Percentiles rank a stretch among this genome's conserved stretches.
phyloP scores from a whole-genome alignment of 2,888 invertebrate species.

The Autographa gamma region DNA sequence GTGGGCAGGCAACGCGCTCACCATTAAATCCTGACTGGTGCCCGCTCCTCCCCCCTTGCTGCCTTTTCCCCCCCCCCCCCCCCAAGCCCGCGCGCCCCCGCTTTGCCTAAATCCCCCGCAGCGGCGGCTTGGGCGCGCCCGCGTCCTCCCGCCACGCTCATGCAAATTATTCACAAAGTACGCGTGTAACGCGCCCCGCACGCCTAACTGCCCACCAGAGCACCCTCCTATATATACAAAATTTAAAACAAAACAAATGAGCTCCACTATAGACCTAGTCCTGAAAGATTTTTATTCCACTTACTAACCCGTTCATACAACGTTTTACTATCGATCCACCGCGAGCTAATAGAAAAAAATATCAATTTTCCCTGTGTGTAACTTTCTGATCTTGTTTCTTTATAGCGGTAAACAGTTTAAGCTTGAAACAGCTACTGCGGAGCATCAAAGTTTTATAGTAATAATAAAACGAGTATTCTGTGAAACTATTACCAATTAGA shows the following conservation, averaged over 20 bases:
- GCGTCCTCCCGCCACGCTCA: slow-evolving; percentile 61
- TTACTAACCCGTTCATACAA: slow-evolving; percentile 25
- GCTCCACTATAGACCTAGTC: slow-evolving; percentile 52
- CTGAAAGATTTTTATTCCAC: slow-evolving; percentile 47
- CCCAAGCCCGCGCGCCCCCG: slow-evolving; percentile 44
- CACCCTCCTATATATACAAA: slow-evolving; percentile 65
- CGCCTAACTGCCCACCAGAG: slow-evolving; percentile 74
- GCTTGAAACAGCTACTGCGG: slow-evolving; percentile 25
- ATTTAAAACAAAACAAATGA: slow-evolving; percentile 65
- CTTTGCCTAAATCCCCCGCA: slow-evolving; percentile 56
- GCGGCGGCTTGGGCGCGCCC: slow-evolving; percentile 36
- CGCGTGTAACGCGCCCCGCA: slow-evolving; percentile 72
- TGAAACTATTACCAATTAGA: slow-evolving; percentile 30
- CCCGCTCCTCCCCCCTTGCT: slow-evolving; percentile 34
- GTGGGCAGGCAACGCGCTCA: slow-evolving; percentile 68
- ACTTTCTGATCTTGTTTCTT: slow-evolving; percentile 42
- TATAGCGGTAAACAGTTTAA: slow-evolving; percentile 44
- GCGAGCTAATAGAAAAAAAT: slow-evolving; percentile 33
- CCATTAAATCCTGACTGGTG: slow-evolving; percentile 71
- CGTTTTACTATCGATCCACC: slow-evolving; percentile 26
- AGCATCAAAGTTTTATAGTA: slow-evolving; percentile 41
- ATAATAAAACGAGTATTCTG: slow-evolving; percentile 43
- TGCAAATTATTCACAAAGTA: slow-evolving; percentile 82
- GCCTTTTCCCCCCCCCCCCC: slow-evolving; percentile 49
- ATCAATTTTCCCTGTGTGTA: slow-evolving; percentile 41